Evolutionary conservation across 2,888 invertebrate genomes (phyloP).

Genomic region (Lasioglossum oenotherae): DNA sequence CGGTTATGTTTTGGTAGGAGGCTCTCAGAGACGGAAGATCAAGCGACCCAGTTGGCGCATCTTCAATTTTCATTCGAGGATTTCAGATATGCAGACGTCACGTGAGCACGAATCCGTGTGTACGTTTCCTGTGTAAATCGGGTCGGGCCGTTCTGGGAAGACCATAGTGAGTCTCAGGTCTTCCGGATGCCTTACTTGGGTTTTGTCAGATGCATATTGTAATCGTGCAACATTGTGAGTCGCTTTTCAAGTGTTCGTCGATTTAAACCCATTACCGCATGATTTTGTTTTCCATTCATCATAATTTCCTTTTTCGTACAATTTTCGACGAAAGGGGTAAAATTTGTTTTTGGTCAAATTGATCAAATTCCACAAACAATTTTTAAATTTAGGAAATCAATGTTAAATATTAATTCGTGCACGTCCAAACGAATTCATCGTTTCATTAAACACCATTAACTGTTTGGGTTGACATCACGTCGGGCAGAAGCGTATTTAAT

Average conservation of each 20-base stretch:
- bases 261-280: background rate
- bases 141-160: conserved; percentile 38
- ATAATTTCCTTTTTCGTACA: background rate
- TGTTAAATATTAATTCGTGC: background rate
- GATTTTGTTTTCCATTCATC: background rate
- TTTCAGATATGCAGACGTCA: conserved; percentile 62
- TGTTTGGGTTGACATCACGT: background rate
- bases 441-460: background rate
- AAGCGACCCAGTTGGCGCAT: conserved; percentile 75
- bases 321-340: background rate
- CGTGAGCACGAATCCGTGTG: conserved; percentile 52
- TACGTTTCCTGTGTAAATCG: conserved; percentile 64
- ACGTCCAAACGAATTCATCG: background rate
- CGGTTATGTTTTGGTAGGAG: conserved; percentile 64
- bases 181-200: conserved; percentile 23
- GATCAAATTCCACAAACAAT: background rate
- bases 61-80: conserved; percentile 69
- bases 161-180: conserved; percentile 39
- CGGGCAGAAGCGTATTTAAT: background rate
- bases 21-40: conserved; percentile 68
- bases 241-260: conserved; percentile 11
- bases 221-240: conserved; percentile 25
- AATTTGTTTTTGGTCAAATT: no score
- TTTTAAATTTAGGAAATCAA: background rate
- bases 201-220: conserved; percentile 34